Evolutionary conservation across 2,888 invertebrate genomes (phyloP).

Genomic region (Hymenopus coronatus): DNA sequence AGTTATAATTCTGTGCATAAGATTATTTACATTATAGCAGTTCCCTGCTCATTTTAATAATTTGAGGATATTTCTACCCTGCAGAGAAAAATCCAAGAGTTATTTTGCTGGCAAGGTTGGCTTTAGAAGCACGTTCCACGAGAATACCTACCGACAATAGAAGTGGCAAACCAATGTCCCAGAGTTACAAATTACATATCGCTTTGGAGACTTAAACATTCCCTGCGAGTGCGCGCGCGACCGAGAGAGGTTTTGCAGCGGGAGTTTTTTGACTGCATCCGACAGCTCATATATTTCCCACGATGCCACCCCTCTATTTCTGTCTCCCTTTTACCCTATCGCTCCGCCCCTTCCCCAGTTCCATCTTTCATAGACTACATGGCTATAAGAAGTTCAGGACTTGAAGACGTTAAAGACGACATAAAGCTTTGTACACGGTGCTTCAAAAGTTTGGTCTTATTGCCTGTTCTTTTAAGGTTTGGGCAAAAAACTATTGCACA

Average conservation of each 20-base stretch:
- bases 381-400: background rate
- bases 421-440: background rate
- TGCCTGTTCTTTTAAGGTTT: no score
- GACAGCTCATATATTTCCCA: conserved; percentile 29
- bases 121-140: background rate
- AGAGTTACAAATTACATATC: background rate
- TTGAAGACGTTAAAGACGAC: background rate
- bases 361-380: background rate
- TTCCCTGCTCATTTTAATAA: no score
- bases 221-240: background rate
- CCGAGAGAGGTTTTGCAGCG: background rate
- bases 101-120: no score
- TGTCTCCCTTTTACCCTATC: background rate
- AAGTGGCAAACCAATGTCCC: background rate
- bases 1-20: no score
- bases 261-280: conserved; percentile 25
- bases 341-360: background rate
- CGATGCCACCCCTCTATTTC: background rate
- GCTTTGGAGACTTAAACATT: background rate
- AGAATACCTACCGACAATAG: background rate
- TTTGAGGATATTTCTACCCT: no score
- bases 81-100: no score
- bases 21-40: no score
- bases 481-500: no score
- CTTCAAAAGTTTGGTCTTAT: background rate